A percentile compares a stretch with the other conserved stretches of the same genome.
phyloP scores from a whole-genome alignment of 2,113 vertebrate genomes.

The Perognathus longimembris region DNA sequence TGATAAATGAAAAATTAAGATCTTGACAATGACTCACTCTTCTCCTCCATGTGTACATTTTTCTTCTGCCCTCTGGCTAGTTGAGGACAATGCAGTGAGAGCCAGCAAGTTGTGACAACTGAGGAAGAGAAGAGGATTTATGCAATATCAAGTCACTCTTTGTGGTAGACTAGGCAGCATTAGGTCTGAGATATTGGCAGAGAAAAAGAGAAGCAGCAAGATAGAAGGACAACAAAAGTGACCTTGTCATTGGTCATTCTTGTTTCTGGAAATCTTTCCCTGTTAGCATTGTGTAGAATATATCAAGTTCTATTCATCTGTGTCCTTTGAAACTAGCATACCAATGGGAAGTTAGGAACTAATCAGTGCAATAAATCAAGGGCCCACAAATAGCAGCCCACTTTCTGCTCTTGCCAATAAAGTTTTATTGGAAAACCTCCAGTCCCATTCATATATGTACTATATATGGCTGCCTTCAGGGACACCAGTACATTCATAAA shows the following conservation, averaged over 20 bases:
- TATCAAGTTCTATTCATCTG: not conserved
- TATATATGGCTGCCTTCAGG: not conserved
- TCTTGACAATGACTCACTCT: slow-evolving; percentile 16
- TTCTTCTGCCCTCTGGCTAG: slow-evolving; percentile 8
- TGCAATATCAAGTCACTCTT: not conserved
- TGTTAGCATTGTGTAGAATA: not conserved
- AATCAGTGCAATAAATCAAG: not conserved
- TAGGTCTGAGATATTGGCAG: not conserved
- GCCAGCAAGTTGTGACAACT: not conserved
- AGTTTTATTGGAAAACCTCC: slow-evolving; percentile 13
- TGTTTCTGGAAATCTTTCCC: slow-evolving; percentile 2
- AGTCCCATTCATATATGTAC: not conserved
- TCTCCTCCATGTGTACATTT: not conserved
- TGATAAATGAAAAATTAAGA: slow-evolving; percentile 42
- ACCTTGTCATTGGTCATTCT: not conserved
- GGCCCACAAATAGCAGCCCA: not conserved
- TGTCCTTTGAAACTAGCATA: not conserved
- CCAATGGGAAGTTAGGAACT: not conserved
- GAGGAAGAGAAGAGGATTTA: not conserved
- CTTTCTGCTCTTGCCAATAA: slow-evolving; percentile 11
- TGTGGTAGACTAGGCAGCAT: not conserved
- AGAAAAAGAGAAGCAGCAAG: not conserved
- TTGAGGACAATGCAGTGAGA: not conserved
- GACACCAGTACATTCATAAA: not conserved
- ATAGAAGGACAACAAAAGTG: not conserved